Evolutionary conservation across 2,113 vertebrate genomes (phyloP).

Genomic region (Gavialis gangeticus): DNA sequence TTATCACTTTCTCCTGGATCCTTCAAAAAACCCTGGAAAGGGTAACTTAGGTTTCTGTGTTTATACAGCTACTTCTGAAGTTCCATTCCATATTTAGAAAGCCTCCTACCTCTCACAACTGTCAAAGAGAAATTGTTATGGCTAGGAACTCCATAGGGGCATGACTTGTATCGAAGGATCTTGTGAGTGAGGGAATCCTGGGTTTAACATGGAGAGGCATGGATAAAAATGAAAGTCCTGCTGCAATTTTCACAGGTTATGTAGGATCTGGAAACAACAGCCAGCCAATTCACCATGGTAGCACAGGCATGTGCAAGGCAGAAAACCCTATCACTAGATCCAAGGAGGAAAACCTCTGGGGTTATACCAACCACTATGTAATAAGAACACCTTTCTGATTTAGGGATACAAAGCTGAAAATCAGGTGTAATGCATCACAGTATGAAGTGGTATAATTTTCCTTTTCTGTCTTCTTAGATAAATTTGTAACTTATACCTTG

Average conservation of each 20-base stretch:
- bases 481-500: not conserved
- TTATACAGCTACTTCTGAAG: not conserved
- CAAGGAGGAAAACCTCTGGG: not conserved
- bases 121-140: not conserved
- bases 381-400: not conserved
- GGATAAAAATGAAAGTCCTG: not conserved
- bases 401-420: not conserved
- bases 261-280: not conserved
- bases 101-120: not conserved
- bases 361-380: not conserved
- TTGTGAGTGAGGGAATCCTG: not conserved
- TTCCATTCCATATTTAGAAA: not conserved
- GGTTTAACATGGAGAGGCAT: not conserved
- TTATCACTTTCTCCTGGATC: not conserved
- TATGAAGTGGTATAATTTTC: not conserved
- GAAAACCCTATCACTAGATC: not conserved
- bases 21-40: not conserved
- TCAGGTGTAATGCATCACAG: not conserved
- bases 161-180: not conserved
- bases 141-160: not conserved
- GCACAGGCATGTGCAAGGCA: accelerated
- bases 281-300: not conserved
- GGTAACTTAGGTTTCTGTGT: not conserved
- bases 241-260: not conserved
- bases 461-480: not conserved